phyloP scores from a whole-genome alignment of 2,888 invertebrate genomes.

The Abrostola tripartita region DNA sequence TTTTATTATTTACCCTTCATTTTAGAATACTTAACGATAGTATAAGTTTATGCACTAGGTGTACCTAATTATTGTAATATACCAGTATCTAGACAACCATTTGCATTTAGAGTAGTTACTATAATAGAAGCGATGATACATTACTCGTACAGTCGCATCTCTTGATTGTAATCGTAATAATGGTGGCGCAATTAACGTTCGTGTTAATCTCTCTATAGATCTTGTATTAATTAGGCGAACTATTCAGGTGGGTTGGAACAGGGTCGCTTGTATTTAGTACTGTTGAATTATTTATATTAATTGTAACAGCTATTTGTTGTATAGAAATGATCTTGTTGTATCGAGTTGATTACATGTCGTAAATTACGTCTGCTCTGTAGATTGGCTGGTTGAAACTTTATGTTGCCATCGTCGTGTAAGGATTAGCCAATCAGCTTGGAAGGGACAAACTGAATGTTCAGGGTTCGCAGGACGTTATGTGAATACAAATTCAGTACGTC shows the following conservation, averaged over 20 bases:
- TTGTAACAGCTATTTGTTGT: constrained; percentile 37
- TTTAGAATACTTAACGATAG: neutral
- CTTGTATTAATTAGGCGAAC: constrained; percentile 43
- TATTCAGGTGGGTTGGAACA: constrained; percentile 49
- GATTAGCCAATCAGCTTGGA: neutral
- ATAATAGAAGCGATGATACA: constrained; percentile 10
- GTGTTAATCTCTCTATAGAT: constrained; percentile 53
- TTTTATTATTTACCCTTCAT: neutral
- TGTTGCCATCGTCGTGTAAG: neutral
- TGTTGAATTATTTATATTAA: constrained; percentile 48
- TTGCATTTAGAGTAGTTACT: constrained; percentile 14
- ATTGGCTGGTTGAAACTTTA: constrained; percentile 1
- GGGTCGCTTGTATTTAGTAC: constrained; percentile 24
- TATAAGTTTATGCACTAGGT: constrained; percentile 3
- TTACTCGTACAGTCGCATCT: constrained; percentile 42
- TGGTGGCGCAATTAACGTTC: constrained; percentile 45
- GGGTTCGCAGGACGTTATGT: neutral
- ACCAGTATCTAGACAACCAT: constrained; percentile 7
- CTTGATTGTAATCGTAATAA: constrained; percentile 54
- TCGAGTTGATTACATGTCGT: constrained; percentile 1
- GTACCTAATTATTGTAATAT: neutral
- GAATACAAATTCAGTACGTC: neutral
- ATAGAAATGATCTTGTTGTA: constrained; percentile 10
- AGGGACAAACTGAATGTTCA: neutral
- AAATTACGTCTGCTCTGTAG: neutral